A percentile compares a stretch with the other conserved stretches of the same genome.
Conservation (phyloP, 2,888 invertebrate genomes). For the Drosophila kokeensis region DNA sequence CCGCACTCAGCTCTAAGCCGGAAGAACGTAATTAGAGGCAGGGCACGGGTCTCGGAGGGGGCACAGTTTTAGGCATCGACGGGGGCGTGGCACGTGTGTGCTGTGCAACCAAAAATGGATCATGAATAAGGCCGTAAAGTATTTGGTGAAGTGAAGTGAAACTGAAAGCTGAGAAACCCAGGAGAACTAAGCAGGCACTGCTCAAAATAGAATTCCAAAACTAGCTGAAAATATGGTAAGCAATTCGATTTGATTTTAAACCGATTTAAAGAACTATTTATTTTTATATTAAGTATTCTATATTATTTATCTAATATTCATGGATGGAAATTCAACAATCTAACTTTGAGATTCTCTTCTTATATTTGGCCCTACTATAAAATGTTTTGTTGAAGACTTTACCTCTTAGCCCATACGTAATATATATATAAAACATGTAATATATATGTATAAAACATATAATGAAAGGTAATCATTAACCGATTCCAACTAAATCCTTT, state of each 20-base stretch:
- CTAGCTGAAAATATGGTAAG: too few species aligned
- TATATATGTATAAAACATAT: neutral
- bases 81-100: constrained; percentile 63
- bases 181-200: too few species aligned
- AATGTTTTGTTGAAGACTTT: neutral
- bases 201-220: too few species aligned
- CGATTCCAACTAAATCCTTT: constrained; percentile 40
- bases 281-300: too few species aligned
- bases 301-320: too few species aligned
- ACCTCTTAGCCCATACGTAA: neutral
- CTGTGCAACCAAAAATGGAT: constrained; percentile 26
- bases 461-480: constrained; percentile 15
- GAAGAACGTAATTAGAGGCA: constrained; percentile 76
- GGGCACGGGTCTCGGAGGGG: constrained; percentile 52
- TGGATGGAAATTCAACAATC: neutral
- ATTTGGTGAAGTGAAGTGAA: neutral
- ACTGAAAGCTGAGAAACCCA: neutral
- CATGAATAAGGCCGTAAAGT: constrained; percentile 30
- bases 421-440: neutral
- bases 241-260: too few species aligned
- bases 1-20: constrained; percentile 62
- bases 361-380: neutral
- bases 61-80: constrained; percentile 34
- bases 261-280: too few species aligned
- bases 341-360: neutral